These are phyloP conservation scores for Synchiropus splendidus DNA, from an alignment of 2,113 vertebrate genomes.

Conservation along the genomic window DNA sequence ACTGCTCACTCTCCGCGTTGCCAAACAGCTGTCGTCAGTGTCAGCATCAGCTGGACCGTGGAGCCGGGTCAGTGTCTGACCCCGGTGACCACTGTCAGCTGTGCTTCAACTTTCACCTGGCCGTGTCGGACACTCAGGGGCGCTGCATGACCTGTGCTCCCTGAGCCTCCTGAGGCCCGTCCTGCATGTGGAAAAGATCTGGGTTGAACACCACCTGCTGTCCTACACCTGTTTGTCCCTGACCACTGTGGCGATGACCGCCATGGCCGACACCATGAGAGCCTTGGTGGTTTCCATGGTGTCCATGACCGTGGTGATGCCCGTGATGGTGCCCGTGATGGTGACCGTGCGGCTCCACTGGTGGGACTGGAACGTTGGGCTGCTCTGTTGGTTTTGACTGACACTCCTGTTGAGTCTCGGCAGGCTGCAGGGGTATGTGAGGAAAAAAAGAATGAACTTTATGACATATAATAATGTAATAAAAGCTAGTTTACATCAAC, in stretches of 20 bases:
- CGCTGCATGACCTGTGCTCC: constrained; percentile 24
- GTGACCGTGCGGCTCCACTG: constrained; percentile 22
- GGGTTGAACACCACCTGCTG: constrained; percentile 9
- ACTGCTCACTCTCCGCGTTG: constrained; percentile 52
- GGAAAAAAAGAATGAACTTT: no score
- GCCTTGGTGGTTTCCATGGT: constrained; percentile 2
- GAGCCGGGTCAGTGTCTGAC: constrained; percentile 30
- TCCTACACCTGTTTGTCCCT: constrained; percentile 8
- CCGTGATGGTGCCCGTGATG: constrained; percentile 10
- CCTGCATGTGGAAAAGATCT: constrained; percentile 30
- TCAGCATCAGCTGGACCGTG: constrained; percentile 81
- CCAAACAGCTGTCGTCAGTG: constrained; percentile 85
- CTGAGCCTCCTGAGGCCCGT: constrained; percentile 21
- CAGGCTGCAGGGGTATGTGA: constrained; percentile 28
- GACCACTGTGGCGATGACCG: constrained; percentile 11
- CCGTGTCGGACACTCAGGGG: constrained; percentile 54
- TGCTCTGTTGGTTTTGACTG: constrained; percentile 29
- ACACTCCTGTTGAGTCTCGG: constrained; percentile 42
- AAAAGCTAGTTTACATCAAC: no score
- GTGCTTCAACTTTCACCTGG: constrained; percentile 70
- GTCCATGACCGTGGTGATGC: constrained; percentile 7
- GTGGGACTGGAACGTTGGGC: constrained; percentile 3
- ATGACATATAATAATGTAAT: background rate
- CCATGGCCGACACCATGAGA: no score
- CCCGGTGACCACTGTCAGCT: constrained; percentile 69